Base-by-base conservation (phyloP, 2,113 vertebrate genomes). In the Calyptommatus sinebrachiatus region DNA sequence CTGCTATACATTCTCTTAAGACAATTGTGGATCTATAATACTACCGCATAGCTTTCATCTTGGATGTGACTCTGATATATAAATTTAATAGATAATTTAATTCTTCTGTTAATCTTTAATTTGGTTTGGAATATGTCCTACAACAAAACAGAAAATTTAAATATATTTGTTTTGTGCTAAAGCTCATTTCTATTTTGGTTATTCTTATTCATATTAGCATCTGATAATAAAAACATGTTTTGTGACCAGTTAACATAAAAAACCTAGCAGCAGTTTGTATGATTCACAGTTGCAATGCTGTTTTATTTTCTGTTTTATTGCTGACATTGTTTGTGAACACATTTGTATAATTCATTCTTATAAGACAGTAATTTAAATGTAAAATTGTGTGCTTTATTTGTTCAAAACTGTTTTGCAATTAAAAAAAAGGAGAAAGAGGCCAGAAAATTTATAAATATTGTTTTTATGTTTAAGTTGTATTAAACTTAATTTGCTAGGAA, bases 401-500 rank as follows among this genome's bases (percentile, higher is more conserved):
- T 84, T 92, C 91, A 91, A 90, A 88, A 77, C 82, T 89, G 78
- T 72, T 71, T 73, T 84, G 81, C 90, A 93, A 94, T 95, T 93
- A 92, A 76, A 66, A 31, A 29, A 5, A 66, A 66, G 9, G 14
- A 29, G 65, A 29, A 29, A 29, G 21, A 86, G 89, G 72, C 5
- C 79, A 82, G 85, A 91, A 92, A 93, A 88, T 85, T 91, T 91
- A 92, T 93, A 95, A 95, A 94, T 92, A 89, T 89, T 87, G 31
- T 76, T 91, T 41, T 92, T 93, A 92, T 89, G 89, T 93, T 92
- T 93, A 85, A 88, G 84, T 28, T 77, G 84, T 79, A 80, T 84
- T 86, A 86, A 87, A 90, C 87, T 78, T 88, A 92, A 90, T 91
- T 94, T 95, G 86, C 92, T 88, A 91, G 88, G 88, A 94, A 94